These are phyloP conservation scores for Axis porcinus DNA, from an alignment of 2,113 vertebrate genomes.

Conservation along the genomic window DNA sequence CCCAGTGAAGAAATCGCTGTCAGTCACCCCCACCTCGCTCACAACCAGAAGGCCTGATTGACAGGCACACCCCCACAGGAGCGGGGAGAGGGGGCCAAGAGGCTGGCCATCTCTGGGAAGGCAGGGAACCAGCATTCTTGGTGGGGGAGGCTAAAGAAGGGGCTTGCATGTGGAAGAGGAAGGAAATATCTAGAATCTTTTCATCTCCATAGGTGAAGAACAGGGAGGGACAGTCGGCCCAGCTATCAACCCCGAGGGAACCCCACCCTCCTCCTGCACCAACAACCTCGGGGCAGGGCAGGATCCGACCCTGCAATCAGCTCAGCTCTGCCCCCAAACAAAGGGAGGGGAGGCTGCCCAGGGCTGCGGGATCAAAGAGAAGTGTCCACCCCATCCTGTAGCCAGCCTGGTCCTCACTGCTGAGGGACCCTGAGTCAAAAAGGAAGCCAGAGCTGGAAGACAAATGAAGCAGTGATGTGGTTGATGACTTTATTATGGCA, in stretches of 20 bases:
- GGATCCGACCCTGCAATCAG: not conserved
- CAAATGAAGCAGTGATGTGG: conserved; percentile 42
- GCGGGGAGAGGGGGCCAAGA: not conserved
- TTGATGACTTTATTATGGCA: conserved; percentile 72
- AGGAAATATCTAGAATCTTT: conserved; percentile 15
- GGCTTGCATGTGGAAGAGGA: not conserved
- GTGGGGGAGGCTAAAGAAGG: not conserved
- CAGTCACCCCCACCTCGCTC: conserved; percentile 62
- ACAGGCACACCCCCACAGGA: conserved; percentile 23
- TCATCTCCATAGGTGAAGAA: not conserved
- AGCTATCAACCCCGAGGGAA: not conserved
- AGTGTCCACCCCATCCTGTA: not conserved
- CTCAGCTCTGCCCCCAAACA: not conserved
- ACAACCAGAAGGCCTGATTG: conserved; percentile 37
- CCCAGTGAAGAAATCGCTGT: conserved; percentile 72
- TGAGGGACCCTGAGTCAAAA: not conserved
- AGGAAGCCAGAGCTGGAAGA: conserved; percentile 17
- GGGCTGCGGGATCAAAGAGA: not conserved
- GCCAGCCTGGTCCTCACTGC: not conserved
- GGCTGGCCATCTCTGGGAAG: not conserved
- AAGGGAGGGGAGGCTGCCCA: not conserved
- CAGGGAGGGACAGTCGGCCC: not conserved
- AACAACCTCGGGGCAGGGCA: not conserved
- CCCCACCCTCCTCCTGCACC: not conserved
- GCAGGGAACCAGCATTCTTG: not conserved